Base-by-base conservation (phyloP, 2,888 invertebrate genomes). In the Perdita meconis region DNA sequence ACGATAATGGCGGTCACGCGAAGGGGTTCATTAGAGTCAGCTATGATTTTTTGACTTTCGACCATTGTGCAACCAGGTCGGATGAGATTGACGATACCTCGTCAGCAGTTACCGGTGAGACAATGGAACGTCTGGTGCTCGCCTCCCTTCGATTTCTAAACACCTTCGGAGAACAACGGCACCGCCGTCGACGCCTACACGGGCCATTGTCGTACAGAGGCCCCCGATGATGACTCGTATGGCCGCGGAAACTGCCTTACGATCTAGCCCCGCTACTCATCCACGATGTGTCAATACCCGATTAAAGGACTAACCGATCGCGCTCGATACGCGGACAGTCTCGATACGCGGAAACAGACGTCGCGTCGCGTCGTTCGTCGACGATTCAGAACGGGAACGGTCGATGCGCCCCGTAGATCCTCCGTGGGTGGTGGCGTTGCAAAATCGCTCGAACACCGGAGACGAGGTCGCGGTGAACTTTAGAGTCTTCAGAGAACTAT, bases 111-210 rank as follows among this genome's bases (percentile, higher is more conserved):
- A 68, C 60, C 71, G 12, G 36, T 63, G 73, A 84, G 74, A 84
- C 84, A 84, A 84, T 84, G 56, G 80, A 64, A 55, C 85, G 76
- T 84, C 82, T 75, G 73, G 56, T 75, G 63, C 70, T 82, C 79
- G 75, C 72, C 75, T 77, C 78, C 69, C 81, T 84, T 85, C 74
- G 78, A 84, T 84, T 84, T 84, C 84, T 85, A 84, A 84, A 84
- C 82, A 81, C 81, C 81, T 78, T 44, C 70, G 72, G 77, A 67
- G 78, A 80, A 85, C 87, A 77, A 84, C 84, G 78, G 71, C 84
- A 73, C 56, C 74, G 69, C 75, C 80, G 64, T 69, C 65, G 68
- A 47, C 80, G 80, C 82, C 85, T 72, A 76, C 78, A 60, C 75
- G 44, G 40, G 40, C 78, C 77, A 84, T 84, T 84, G 84, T 84